These are phyloP conservation scores for Coenonympha arcania DNA, from an alignment of 2,888 invertebrate species.

Conservation along the genomic window DNA sequence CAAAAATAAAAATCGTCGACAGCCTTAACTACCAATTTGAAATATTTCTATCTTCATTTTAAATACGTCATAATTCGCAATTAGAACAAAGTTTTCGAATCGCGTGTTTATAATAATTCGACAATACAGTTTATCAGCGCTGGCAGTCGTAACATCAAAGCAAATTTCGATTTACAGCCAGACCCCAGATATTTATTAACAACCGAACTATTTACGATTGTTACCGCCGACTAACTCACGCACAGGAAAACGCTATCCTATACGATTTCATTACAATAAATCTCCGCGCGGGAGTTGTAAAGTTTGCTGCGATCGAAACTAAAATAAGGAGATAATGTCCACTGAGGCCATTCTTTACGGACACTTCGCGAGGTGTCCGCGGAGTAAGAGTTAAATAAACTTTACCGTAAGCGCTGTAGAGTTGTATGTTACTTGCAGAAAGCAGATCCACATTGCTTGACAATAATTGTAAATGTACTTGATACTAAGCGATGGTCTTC, in stretches of 20 bases:
- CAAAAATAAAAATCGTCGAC: too few relatives aligned
- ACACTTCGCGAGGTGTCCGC: conserved; percentile 17
- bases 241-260: conserved; percentile 55
- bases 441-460: neutral
- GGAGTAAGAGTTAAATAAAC: conserved; percentile 33
- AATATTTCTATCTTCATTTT: too few relatives aligned
- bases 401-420: conserved; percentile 8
- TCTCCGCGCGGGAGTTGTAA: conserved; percentile 54
- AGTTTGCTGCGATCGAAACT: conserved; percentile 58
- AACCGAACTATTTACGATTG: conserved; percentile 53
- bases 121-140: conserved; percentile 24
- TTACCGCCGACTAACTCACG: conserved; percentile 49
- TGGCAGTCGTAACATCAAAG: conserved; percentile 31
- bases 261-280: conserved; percentile 66
- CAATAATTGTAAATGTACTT: conserved; percentile 37
- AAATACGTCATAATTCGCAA: too few relatives aligned
- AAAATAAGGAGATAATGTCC: conserved; percentile 55
- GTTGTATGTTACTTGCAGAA: neutral
- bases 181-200: conserved; percentile 46
- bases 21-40: too few relatives aligned
- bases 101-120: conserved; percentile 29
- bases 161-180: conserved; percentile 37
- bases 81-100: conserved; percentile 15
- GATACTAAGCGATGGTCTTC: conserved; percentile 53
- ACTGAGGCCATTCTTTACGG: conserved; percentile 44